These are phyloP conservation scores for Mus pahari DNA, from an alignment of 2,113 vertebrate species.

Conservation along the genomic window DNA sequence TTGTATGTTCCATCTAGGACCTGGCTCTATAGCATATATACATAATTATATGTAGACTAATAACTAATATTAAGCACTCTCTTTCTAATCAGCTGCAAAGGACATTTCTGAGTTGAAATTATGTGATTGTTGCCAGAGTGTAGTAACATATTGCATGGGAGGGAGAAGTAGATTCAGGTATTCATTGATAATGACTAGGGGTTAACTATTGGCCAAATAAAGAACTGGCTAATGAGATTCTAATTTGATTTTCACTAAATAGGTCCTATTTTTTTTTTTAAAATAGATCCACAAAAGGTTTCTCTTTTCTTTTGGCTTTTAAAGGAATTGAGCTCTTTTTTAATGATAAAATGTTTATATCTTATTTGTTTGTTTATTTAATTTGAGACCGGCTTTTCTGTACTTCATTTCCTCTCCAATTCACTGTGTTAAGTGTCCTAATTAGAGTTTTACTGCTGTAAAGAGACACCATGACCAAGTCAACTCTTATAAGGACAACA, in stretches of 20 bases:
- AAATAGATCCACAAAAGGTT: not conserved
- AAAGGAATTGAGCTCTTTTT: not conserved
- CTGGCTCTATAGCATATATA: not conserved
- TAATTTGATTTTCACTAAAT: not conserved
- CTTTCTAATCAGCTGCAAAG: not conserved
- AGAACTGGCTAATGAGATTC: not conserved
- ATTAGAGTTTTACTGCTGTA: too few species aligned
- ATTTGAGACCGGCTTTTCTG: not conserved
- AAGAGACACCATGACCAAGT: too few species aligned
- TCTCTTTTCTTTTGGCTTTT: not conserved
- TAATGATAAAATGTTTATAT: too few species aligned
- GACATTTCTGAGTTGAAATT: constrained; percentile 1
- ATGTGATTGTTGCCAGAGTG: not conserved
- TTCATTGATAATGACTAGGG: not conserved
- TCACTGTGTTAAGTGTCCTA: not conserved
- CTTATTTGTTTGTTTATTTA: not conserved
- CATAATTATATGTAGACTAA: not conserved
- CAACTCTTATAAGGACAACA: too few species aligned
- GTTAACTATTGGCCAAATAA: not conserved
- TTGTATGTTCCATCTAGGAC: not conserved
- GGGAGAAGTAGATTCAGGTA: not conserved
- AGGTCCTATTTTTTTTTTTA: constrained; percentile 23
- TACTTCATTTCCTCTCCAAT: too few species aligned
- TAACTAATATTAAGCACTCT: not conserved
- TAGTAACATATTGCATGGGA: not conserved